Evolutionary conservation across 2,888 invertebrate genomes (phyloP), one percentile per base, ranked within the genome.

Genomic region (Drosophila kuntzei): DNA sequence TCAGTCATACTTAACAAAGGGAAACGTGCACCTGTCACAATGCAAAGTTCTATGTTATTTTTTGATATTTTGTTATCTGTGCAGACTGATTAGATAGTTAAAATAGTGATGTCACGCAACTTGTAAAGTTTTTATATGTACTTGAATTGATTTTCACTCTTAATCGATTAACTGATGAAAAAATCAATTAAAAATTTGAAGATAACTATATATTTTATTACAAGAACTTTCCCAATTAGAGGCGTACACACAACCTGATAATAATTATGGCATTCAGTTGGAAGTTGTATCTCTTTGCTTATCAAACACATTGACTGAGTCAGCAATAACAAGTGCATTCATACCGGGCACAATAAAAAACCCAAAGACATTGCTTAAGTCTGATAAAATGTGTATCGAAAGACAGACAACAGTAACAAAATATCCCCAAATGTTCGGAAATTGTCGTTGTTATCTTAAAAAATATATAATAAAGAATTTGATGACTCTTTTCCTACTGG

Each of bases 261-360:
- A 20, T 12, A n/a, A 14, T 2, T 22, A 18, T 16, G 51, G 16
- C 41, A 50, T 32, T 43, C 20, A 36, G 27, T 34, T 18, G 27
- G n/a, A 41, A 25, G 16, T 16, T 14, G 0, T 29, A 29, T 34
- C 46, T 32, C 3, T 41, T 20, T 22, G 18, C 18, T 51, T 53
- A 69, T 69, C 69, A 27, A 20, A 0, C 1, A 16, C 29, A 43
- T 5, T 18, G 8, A 7, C 16, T 75, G 58, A 74, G 34, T 74
- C 73, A 74, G 22, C 36, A 32, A 14, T 12, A 11, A 41, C 25
- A 43, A 44, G 36, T 55, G 18, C 25, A 18, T 29, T 16, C 11
- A 27, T 25, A 46, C 11, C 16, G 43, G 8, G 36, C n/a, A 47
- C 66, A 60, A 37, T 18, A 14, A 51, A 16, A 50, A 29, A 18